These are phyloP conservation scores for Eretmocerus hayati DNA, from an alignment of 2,888 invertebrate species.

Conservation along the genomic window DNA sequence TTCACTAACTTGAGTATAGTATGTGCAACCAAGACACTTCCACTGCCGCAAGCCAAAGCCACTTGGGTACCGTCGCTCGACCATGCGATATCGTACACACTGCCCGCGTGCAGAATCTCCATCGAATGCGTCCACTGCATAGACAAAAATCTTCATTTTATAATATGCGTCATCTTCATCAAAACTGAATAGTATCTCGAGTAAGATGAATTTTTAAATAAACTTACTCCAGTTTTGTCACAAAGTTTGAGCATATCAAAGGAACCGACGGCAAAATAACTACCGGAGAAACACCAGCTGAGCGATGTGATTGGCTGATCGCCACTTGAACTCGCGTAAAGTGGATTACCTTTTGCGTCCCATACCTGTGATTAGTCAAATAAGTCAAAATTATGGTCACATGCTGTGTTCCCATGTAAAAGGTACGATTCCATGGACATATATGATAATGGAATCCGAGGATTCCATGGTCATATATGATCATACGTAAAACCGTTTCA, in stretches of 20 bases:
- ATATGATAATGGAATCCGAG: too few species aligned
- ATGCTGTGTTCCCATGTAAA: neutral
- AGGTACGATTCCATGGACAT: neutral
- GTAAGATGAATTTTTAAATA: neutral
- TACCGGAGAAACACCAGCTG: slow-evolving; percentile 87
- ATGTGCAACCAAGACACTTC: slow-evolving; percentile 84
- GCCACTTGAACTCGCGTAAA: slow-evolving; percentile 78
- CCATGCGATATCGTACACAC: slow-evolving; percentile 86
- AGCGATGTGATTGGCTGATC: slow-evolving; percentile 88
- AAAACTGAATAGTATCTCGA: too few species aligned
- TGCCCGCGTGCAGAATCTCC: slow-evolving; percentile 81
- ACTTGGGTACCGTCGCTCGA: slow-evolving; percentile 94
- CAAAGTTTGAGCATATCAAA: slow-evolving; percentile 89
- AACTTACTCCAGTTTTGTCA: slow-evolving; percentile 82
- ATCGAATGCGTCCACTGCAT: slow-evolving; percentile 87
- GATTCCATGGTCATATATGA: too few species aligned
- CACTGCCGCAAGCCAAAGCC: slow-evolving; percentile 90
- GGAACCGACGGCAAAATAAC: slow-evolving; percentile 85
- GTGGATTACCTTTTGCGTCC: slow-evolving; percentile 83
- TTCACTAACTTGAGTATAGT: slow-evolving; percentile 68
- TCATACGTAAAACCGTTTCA: too few species aligned
- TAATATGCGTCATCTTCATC: too few species aligned
- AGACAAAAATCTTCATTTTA: neutral
- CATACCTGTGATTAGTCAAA: slow-evolving; percentile 59
- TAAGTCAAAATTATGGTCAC: neutral